Conservation (phyloP, 2,797 vertebrate genomes). For the Sebastes hubbsi region DNA sequence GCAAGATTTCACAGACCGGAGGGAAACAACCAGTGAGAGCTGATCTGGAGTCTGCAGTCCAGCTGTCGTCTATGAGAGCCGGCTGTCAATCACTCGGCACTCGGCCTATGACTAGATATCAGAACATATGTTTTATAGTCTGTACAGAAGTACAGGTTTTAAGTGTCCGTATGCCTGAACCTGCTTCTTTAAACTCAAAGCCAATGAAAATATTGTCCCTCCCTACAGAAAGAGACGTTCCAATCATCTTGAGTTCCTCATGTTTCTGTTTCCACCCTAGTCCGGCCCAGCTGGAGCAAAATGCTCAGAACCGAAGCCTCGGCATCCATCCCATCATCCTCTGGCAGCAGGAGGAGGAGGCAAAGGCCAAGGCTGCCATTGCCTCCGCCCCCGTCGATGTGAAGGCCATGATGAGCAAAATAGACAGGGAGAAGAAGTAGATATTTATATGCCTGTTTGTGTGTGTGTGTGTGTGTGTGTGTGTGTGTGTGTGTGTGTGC, state of each 20-base stretch:
- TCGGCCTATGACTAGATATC: background rate
- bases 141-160: no score
- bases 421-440: conserved; percentile 86
- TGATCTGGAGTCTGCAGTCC: no score
- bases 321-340: conserved; percentile 91
- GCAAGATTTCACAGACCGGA: no score
- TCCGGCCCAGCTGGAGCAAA: conserved; percentile 83
- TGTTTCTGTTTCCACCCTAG: conserved; percentile 49
- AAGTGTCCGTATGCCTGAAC: background rate
- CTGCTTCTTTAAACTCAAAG: background rate
- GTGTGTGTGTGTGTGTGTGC: background rate
- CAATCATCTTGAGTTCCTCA: background rate
- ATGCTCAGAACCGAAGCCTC: conserved; percentile 81
- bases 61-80: no score
- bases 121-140: background rate
- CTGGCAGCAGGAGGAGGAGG: conserved; percentile 88
- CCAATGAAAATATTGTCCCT: background rate
- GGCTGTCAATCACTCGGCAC: no score
- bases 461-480: background rate
- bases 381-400: conserved; percentile 88
- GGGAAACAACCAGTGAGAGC: no score
- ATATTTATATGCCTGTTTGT: background rate
- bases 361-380: conserved; percentile 86
- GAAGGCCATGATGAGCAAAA: conserved; percentile 97
- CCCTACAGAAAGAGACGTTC: background rate